Evolutionary conservation across 2,797 vertebrate genomes (phyloP).

Genomic region (Myotis pilosus): DNA sequence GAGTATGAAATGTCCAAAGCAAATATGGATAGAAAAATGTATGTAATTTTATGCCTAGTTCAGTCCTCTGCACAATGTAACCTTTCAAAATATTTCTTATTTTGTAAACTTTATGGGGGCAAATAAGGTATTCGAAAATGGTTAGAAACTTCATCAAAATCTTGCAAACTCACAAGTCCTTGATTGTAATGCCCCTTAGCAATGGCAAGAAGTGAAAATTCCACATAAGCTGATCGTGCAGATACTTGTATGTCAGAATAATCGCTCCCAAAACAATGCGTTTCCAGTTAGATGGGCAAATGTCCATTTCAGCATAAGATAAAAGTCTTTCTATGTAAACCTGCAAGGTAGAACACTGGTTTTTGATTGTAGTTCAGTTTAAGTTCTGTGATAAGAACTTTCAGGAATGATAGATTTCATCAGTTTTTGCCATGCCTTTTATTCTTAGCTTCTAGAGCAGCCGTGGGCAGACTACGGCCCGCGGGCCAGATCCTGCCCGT

Average conservation of each 20-base stretch:
- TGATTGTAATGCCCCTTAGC: slow-evolving; percentile 92
- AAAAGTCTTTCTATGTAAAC: too few species aligned
- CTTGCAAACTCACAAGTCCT: slow-evolving; percentile 90
- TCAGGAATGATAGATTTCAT: not conserved
- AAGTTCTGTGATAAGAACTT: slow-evolving; percentile 26
- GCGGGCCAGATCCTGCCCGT: too few species aligned
- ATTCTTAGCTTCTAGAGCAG: not conserved
- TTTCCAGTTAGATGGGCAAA: too few species aligned
- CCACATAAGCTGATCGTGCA: slow-evolving; percentile 97
- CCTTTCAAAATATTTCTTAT: slow-evolving; percentile 49
- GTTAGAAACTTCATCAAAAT: slow-evolving; percentile 24
- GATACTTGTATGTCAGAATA: slow-evolving; percentile 94
- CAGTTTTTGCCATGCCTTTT: slow-evolving; percentile 29
- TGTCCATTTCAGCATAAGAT: too few species aligned
- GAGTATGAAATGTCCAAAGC: not conserved
- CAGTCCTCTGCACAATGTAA: not conserved
- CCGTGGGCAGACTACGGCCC: too few species aligned
- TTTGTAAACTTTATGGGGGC: slow-evolving; percentile 23
- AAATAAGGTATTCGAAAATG: not conserved
- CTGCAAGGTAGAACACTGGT: too few species aligned
- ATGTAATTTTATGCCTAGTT: not conserved
- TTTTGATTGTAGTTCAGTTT: not conserved
- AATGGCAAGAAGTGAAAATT: slow-evolving; percentile 91
- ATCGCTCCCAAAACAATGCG: slow-evolving; percentile 80
- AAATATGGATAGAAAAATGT: not conserved